Percentiles rank a stretch among this genome's conserved stretches.
Conservation (phyloP, 2,113 vertebrate species). For the Thryonomys swinderianus region DNA sequence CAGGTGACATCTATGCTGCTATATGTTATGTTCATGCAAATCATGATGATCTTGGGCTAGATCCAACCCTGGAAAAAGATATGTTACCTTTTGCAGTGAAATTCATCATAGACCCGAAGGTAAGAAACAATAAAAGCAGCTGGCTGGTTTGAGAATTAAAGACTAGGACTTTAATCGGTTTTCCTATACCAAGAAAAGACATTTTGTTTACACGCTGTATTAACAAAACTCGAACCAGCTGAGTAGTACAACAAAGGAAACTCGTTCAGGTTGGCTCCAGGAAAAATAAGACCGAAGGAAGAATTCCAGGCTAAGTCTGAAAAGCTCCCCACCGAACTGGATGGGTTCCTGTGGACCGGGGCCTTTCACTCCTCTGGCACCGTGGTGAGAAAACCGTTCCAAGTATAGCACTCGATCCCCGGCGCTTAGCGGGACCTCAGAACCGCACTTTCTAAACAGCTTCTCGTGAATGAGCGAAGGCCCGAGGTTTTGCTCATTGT, state of each 20-base stretch:
- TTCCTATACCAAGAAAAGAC: background rate
- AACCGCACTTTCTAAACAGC: conserved; percentile 1
- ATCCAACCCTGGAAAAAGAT: background rate
- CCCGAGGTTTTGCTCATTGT: background rate
- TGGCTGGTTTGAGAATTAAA: conserved; percentile 29
- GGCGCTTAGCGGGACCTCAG: background rate
- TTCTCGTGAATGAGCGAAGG: conserved; percentile 50
- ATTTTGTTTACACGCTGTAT: conserved; percentile 22
- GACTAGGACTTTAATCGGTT: conserved; percentile 15
- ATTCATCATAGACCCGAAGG: background rate
- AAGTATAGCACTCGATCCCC: conserved; percentile 50
- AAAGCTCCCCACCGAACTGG: conserved; percentile 65
- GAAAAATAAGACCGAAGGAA: conserved; percentile 58
- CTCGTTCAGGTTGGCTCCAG: conserved; percentile 32
- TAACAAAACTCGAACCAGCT: conserved; percentile 34
- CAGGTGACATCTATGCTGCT: background rate
- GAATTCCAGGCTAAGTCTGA: conserved; percentile 59
- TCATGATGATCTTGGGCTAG: background rate
- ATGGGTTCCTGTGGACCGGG: background rate
- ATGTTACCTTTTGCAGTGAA: conserved; percentile 13
- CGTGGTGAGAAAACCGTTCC: conserved; percentile 29
- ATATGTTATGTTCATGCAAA: background rate
- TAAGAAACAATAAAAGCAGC: background rate
- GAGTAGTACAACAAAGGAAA: conserved; percentile 57
- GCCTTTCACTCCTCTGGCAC: conserved; percentile 60